Conservation (phyloP, 2,888 invertebrate genomes). For the Rotaria sp. region DNA sequence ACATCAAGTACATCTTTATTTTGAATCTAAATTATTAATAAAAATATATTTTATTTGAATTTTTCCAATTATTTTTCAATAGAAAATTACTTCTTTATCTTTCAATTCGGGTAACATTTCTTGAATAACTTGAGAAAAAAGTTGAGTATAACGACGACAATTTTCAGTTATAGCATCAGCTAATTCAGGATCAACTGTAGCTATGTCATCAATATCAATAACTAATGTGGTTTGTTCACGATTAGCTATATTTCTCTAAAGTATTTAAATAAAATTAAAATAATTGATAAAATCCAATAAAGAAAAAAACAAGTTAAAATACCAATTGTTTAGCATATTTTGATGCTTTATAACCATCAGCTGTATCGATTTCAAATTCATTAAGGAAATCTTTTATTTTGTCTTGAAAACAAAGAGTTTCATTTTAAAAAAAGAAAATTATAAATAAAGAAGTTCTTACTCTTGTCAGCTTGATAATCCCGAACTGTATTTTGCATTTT, state of each 20-base stretch:
- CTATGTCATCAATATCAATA: constrained; percentile 79
- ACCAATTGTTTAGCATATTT: constrained; percentile 39
- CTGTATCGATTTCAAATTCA: constrained; percentile 27
- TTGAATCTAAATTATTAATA: constrained; percentile 32
- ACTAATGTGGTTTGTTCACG: constrained; percentile 73
- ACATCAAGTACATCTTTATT: constrained; percentile 85
- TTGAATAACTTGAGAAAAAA: constrained; percentile 79
- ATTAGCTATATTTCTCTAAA: constrained; percentile 64
- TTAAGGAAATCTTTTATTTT: constrained; percentile 26
- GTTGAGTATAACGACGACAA: constrained; percentile 72
- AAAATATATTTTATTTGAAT: constrained; percentile 43
- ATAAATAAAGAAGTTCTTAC: background rate
- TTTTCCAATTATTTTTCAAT: no score
- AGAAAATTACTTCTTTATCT: constrained; percentile 65
- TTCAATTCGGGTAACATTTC: constrained; percentile 64
- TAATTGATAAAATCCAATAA: no score
- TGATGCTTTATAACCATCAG: constrained; percentile 33
- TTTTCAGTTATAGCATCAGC: constrained; percentile 72
- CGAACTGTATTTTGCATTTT: constrained; percentile 21
- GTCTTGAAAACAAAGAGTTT: background rate
- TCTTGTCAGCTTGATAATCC: background rate
- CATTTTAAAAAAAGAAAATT: background rate
- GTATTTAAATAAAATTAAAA: background rate
- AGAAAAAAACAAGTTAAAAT: background rate
- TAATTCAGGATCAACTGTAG: constrained; percentile 61